Evolutionary conservation across 2,113 vertebrate species (phyloP).

Genomic region (Dasyornis broadbenti): DNA sequence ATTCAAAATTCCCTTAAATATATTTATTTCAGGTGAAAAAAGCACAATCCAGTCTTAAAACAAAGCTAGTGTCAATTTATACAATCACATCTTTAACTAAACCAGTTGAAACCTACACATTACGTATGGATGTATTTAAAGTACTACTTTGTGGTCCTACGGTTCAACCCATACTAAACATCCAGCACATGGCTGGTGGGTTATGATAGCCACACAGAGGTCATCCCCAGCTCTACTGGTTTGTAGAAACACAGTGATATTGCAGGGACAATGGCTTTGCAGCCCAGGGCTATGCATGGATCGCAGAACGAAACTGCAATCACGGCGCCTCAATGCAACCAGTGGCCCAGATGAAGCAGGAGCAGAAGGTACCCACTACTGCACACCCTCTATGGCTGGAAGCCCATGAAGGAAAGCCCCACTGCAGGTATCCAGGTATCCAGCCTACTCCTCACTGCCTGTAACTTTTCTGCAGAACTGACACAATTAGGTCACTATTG

Average conservation of each 20-base stretch:
- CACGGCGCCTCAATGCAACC: accelerated
- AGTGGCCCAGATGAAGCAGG: accelerated
- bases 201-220: neutral
- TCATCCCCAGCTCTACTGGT: neutral
- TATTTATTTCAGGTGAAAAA: neutral
- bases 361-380: neutral
- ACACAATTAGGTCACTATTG: neutral
- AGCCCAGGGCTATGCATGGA: accelerated
- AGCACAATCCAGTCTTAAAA: neutral
- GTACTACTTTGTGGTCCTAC: neutral
- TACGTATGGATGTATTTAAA: accelerated
- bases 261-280: accelerated
- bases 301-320: accelerated
- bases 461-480: neutral
- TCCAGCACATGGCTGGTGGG: neutral
- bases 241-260: neutral
- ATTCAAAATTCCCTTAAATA: neutral
- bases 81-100: neutral
- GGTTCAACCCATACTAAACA: neutral
- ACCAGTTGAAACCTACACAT: neutral
- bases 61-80: neutral
- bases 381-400: neutral
- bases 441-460: neutral
- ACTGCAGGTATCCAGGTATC: neutral
- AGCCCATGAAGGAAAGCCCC: neutral